Percentiles rank a stretch among this genome's conserved stretches.
phyloP scores from a whole-genome alignment of 2,888 invertebrate species.

The Digitonthophagus gazella region DNA sequence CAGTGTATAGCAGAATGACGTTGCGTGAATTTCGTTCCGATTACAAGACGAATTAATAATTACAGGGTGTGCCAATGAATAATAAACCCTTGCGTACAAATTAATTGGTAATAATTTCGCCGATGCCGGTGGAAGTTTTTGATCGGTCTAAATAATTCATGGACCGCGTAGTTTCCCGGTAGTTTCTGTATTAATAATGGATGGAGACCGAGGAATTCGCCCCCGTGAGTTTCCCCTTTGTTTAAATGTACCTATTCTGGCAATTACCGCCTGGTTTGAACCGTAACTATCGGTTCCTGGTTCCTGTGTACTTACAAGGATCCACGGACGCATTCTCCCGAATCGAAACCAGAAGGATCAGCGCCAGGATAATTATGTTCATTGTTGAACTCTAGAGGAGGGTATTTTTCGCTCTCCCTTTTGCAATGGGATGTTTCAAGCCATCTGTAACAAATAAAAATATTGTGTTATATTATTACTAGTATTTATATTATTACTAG shows the following conservation, averaged over 20 bases:
- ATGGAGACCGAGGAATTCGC: not conserved
- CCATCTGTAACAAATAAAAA: conserved; percentile 42
- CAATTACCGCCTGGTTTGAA: conserved; percentile 4
- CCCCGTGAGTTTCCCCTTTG: not conserved
- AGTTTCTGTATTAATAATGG: conserved; percentile 9
- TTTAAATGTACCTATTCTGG: conserved; percentile 5
- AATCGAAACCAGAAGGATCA: conserved; percentile 36
- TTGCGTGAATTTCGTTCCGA: not conserved
- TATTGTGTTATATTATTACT: conserved; percentile 8
- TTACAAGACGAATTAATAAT: not conserved
- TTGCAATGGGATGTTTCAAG: conserved; percentile 37
- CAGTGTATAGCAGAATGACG: conserved; percentile 4
- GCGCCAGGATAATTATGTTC: conserved; percentile 36
- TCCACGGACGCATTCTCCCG: conserved; percentile 40
- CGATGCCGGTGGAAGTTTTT: not conserved
- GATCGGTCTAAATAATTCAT: conserved; percentile 8
- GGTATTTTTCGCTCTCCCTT: conserved; percentile 33
- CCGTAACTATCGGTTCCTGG: not conserved
- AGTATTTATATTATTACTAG: not conserved
- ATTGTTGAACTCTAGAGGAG: conserved; percentile 40
- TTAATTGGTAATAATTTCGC: conserved; percentile 10
- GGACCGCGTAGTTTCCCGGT: not conserved
- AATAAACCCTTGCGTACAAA: not conserved
- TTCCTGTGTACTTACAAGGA: conserved; percentile 44
- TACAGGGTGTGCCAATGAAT: conserved; percentile 1